Base-by-base conservation (phyloP, 64 coral and sea anemone species). In the Anthopleura sola region DNA sequence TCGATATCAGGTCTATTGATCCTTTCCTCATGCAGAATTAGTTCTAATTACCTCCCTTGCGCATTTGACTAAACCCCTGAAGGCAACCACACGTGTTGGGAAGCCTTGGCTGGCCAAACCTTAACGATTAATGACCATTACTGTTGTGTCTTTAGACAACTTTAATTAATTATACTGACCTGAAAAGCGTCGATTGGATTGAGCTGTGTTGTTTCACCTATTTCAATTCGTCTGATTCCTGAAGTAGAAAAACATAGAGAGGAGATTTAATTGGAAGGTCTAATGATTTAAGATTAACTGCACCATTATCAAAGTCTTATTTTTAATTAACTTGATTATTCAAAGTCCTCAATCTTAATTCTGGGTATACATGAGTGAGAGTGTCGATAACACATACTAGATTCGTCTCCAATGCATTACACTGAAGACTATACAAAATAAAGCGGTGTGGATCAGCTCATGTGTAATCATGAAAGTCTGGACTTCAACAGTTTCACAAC, bases 161-260 rank as follows among this genome's bases (percentile, higher is more conserved):
- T 17, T 14, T 53, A 17, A 31, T 71, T 0, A 33, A 71, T 71
- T 71, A 34, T 12, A 4, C 28, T 71, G n/a, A 71, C 66, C 66
- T 71, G 66, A 15, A 71, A 34, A 32, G 66, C 34, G 13, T 71
- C 66, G n/a, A 71, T 36, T 33, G 66, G 66, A 17, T 71, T 71
- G 12, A 71, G 66, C 29, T 71, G n/a, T 14, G 66, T 33, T 28
- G 26, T 29, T 71, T 71, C 58, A n/a, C 58, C 29, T 71, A 71
- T 28, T 71, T 71, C 66, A 71, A 71, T 71, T 71, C 66, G 11
- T 71, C 28, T 71, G 31, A 71, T 71, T 33, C 28, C 66, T 71
- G n/a, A 15, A 3, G 2, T 15, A 12, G 29, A 71, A 71, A n/a
- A n/a, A n/a, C n/a, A 71, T 71, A 15, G 21, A 71, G 28, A 32